A percentile compares a stretch with the other conserved stretches of the same genome.
phyloP scores from a whole-genome alignment of 2,113 vertebrate species.

The Bos javanicus region DNA sequence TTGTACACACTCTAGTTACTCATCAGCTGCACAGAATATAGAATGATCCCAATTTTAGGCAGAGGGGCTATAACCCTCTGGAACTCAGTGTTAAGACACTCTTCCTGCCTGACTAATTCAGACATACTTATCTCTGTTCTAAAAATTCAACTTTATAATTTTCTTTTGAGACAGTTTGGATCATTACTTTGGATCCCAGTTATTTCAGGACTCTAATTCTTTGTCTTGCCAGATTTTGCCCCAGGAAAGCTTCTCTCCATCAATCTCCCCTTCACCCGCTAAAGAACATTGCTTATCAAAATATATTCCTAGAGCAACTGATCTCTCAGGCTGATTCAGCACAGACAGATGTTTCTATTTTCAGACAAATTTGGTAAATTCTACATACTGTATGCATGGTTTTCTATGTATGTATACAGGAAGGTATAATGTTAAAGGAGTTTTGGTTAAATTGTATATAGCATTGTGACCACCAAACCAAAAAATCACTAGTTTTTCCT shows the following conservation, averaged over 20 bases:
- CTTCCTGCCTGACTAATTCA: background rate
- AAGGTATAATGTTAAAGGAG: background rate
- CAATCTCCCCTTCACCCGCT: background rate
- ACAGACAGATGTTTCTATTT: background rate
- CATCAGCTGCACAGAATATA: background rate
- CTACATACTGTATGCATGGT: background rate
- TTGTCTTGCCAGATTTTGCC: background rate
- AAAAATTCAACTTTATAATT: background rate
- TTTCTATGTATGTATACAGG: background rate
- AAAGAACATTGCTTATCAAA: background rate
- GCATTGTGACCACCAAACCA: background rate
- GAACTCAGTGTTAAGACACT: background rate
- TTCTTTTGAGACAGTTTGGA: background rate
- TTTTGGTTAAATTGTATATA: background rate
- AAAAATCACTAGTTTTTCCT: background rate
- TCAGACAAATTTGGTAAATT: background rate
- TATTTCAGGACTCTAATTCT: background rate
- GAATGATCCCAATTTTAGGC: background rate
- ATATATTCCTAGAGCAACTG: background rate
- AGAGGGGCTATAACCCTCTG: background rate
- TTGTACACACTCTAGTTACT: background rate
- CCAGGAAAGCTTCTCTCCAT: background rate
- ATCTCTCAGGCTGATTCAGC: background rate
- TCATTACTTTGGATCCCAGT: background rate
- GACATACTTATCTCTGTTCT: background rate